Conservation (phyloP, 2,888 invertebrate species). For the Choristoneura rosaceana region DNA sequence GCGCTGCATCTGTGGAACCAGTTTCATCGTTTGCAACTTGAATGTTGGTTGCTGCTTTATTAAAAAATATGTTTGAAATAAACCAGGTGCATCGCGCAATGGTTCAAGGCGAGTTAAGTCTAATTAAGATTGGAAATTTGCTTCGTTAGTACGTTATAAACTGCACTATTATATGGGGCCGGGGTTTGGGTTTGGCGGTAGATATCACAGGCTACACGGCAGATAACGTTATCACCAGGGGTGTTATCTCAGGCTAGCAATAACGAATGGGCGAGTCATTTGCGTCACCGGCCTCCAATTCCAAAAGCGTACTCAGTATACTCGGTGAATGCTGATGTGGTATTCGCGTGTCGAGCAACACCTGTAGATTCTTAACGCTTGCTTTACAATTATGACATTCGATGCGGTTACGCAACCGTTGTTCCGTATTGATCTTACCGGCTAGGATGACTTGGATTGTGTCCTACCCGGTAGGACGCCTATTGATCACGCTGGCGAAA, state of each 20-base stretch:
- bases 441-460: too few species aligned
- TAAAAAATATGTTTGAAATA: not conserved
- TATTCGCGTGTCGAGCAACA: constrained; percentile 5
- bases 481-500: constrained; percentile 7
- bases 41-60: not conserved
- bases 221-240: constrained; percentile 28
- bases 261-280: constrained; percentile 21
- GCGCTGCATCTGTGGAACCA: not conserved
- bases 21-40: not conserved
- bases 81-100: constrained; percentile 10
- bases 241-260: constrained; percentile 29
- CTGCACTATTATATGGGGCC: constrained; percentile 1
- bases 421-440: constrained; percentile 28
- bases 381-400: constrained; percentile 31
- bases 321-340: constrained; percentile 17
- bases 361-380: constrained; percentile 19
- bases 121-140: constrained; percentile 8
- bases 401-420: constrained; percentile 27
- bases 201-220: constrained; percentile 1
- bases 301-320: constrained; percentile 11
- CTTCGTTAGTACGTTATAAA: constrained; percentile 15
- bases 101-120: constrained; percentile 7
- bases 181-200: not conserved
- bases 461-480: constrained; percentile 14
- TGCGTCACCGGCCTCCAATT: constrained; percentile 32